Conservation (phyloP, 2,113 vertebrate species). For the Labeo catla region DNA sequence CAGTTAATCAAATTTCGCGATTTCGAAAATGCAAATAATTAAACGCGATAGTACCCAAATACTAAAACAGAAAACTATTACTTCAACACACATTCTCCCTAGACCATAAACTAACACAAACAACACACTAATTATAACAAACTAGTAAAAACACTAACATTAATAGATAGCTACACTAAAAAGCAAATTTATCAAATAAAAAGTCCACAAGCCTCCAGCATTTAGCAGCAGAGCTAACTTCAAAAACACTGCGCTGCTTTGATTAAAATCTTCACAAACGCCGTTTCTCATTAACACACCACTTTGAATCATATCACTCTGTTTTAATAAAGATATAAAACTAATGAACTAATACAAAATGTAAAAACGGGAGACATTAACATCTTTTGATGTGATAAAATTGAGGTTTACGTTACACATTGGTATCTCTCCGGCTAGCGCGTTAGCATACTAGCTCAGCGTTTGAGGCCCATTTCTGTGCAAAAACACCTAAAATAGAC, state of each 20-base stretch:
- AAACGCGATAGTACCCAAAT: not conserved
- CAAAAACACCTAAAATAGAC: not conserved
- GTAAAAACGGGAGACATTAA: not conserved
- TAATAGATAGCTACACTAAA: not conserved
- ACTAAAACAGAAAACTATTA: not conserved
- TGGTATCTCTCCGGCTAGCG: conserved; percentile 21
- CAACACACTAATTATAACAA: not conserved
- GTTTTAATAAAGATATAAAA: not conserved
- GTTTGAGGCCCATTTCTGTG: not conserved
- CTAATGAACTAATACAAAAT: not conserved
- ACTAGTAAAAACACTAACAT: not conserved
- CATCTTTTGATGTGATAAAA: not conserved
- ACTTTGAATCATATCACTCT: not conserved
- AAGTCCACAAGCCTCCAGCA: not conserved
- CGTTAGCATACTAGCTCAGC: conserved; percentile 32
- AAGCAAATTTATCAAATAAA: not conserved
- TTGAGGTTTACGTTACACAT: conserved; percentile 7
- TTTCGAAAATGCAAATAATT: not conserved
- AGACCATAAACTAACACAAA: not conserved
- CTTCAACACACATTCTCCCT: too few species aligned
- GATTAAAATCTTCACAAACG: not conserved
- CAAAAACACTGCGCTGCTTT: conserved; percentile 22
- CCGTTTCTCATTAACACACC: too few species aligned
- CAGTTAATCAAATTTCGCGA: not conserved
- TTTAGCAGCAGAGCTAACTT: conserved; percentile 33